phyloP scores from a whole-genome alignment of 2,888 invertebrate genomes.

The Drepana falcataria region DNA sequence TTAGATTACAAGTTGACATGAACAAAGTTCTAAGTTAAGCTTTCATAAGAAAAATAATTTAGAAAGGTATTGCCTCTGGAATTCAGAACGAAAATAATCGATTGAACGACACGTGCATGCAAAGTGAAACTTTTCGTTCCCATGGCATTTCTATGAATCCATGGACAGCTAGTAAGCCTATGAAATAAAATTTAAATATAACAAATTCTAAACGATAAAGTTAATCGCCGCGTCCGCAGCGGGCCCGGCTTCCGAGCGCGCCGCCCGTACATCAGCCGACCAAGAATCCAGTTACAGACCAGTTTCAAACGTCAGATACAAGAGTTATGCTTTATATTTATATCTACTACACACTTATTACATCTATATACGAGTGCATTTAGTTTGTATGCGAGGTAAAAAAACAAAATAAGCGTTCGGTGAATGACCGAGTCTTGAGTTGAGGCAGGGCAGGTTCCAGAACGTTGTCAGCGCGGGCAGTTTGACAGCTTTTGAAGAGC shows the following conservation, averaged over 20 bases:
- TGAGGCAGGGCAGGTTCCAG: constrained; percentile 64
- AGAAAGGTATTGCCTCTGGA: too few species aligned
- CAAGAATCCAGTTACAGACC: constrained; percentile 58
- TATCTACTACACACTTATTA: constrained; percentile 51
- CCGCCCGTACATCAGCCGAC: constrained; percentile 15
- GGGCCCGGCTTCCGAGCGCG: constrained; percentile 40
- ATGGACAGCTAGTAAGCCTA: not conserved
- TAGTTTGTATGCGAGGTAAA: constrained; percentile 67
- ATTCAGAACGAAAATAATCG: too few species aligned
- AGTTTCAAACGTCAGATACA: constrained; percentile 56
- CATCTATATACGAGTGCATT: constrained; percentile 50
- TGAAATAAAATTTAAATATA: constrained; percentile 24
- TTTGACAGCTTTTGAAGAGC: constrained; percentile 75
- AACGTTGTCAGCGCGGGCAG: constrained; percentile 47
- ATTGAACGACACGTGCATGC: too few species aligned
- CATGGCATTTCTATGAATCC: not conserved
- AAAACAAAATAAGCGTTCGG: constrained; percentile 70
- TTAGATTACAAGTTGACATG: too few species aligned
- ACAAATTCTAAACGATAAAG: constrained; percentile 31
- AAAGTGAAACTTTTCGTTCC: not conserved
- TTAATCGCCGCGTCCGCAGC: constrained; percentile 23
- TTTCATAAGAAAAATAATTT: too few species aligned
- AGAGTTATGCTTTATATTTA: constrained; percentile 59
- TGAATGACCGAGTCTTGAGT: constrained; percentile 63
- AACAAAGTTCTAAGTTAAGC: too few species aligned